Conservation (phyloP, 1,140 invertebrate genomes). For the Sarcophaga bullata region DNA sequence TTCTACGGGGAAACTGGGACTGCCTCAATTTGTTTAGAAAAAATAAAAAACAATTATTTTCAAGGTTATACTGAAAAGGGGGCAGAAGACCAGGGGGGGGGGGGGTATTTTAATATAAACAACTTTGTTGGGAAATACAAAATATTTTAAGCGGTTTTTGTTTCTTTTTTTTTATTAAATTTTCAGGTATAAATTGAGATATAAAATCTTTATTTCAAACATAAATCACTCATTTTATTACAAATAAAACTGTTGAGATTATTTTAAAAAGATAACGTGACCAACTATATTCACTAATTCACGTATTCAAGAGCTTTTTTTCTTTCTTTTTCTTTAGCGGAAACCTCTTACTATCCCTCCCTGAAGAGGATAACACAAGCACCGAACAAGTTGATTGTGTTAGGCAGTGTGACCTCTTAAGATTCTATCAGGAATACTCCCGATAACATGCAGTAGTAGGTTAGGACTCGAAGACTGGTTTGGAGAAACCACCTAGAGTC, state of each 20-base stretch:
- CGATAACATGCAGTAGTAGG: too few relatives aligned
- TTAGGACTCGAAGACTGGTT: too few relatives aligned
- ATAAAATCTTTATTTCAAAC: background rate
- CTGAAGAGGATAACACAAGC: too few relatives aligned
- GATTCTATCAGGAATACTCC: too few relatives aligned
- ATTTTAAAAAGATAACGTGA: background rate
- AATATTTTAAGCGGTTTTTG: background rate
- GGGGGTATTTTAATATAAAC: background rate
- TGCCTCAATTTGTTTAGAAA: constrained; percentile 10
- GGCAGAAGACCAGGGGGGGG: too few relatives aligned
- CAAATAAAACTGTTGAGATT: background rate
- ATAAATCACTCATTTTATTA: background rate
- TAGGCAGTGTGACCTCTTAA: too few relatives aligned
- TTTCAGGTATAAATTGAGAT: background rate
- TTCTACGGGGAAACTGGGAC: background rate
- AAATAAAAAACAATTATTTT: background rate
- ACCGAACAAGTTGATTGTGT: too few relatives aligned
- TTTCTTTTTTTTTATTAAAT: background rate
- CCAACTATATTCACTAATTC: background rate
- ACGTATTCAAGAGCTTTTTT: too few relatives aligned
- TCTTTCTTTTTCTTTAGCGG: too few relatives aligned
- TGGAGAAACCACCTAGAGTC: too few relatives aligned
- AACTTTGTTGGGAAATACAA: constrained; percentile 8
- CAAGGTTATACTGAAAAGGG: background rate
- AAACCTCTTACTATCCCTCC: too few relatives aligned